Evolutionary conservation across 1,140 invertebrate species (phyloP).

Genomic region (Asbolus verrucosus): DNA sequence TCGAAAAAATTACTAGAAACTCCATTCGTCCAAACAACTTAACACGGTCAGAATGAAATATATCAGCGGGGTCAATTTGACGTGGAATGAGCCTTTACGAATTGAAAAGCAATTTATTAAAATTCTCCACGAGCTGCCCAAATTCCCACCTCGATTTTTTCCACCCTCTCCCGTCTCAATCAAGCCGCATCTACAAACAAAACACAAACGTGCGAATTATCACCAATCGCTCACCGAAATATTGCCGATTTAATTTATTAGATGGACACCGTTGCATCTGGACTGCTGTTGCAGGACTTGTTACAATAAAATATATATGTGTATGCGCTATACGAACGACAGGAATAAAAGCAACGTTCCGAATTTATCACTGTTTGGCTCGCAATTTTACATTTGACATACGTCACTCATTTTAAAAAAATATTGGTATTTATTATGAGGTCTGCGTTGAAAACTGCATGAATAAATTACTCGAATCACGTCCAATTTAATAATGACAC

Average conservation of each 20-base stretch:
- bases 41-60: too few relatives aligned
- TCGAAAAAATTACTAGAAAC: too few relatives aligned
- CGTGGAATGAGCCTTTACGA: too few relatives aligned
- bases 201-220: too few relatives aligned
- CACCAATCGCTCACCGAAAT: background rate
- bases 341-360: constrained; percentile 1
- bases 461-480: constrained; percentile 8
- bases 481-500: constrained; percentile 15
- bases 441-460: background rate
- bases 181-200: too few relatives aligned
- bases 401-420: background rate
- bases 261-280: background rate
- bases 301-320: constrained; percentile 15
- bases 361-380: constrained; percentile 3
- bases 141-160: too few relatives aligned
- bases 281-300: constrained; percentile 10
- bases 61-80: too few relatives aligned
- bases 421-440: constrained; percentile 25
- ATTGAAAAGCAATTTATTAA: too few relatives aligned
- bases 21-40: too few relatives aligned
- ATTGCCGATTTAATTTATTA: background rate
- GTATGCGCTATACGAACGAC: constrained; percentile 1
- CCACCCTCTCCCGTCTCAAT: too few relatives aligned
- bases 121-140: too few relatives aligned
- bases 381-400: constrained; percentile 21